Conservation (phyloP, 2,888 invertebrate genomes). For the Germaria angustata region DNA sequence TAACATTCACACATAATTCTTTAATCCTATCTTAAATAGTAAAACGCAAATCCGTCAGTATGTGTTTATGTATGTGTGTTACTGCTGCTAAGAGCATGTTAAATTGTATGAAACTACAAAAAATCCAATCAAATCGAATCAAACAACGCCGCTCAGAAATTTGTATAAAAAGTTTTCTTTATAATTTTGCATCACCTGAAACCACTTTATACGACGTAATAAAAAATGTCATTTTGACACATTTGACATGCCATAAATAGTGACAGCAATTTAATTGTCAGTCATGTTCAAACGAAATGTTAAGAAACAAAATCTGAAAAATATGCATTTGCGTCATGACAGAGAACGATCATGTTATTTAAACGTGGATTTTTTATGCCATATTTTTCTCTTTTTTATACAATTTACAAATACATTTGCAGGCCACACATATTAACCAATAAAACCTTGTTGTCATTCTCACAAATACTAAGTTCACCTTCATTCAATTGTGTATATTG, state of each 20-base stretch:
- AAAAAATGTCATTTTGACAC: conserved; percentile 71
- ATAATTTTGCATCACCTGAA: conserved; percentile 65
- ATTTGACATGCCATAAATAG: conserved; percentile 70
- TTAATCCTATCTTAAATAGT: conserved; percentile 34
- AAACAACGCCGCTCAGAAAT: conserved; percentile 54
- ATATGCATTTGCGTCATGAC: conserved; percentile 62
- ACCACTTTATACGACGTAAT: conserved; percentile 68
- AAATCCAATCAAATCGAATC: conserved; percentile 55
- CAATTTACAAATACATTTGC: conserved; percentile 22
- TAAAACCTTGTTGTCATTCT: conserved; percentile 38
- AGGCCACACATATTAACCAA: not conserved
- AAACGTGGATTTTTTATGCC: not conserved
- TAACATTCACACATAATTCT: conserved; percentile 14
- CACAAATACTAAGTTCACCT: conserved; percentile 17
- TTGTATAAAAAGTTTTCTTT: conserved; percentile 46
- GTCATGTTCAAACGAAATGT: conserved; percentile 54
- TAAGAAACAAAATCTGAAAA: conserved; percentile 1
- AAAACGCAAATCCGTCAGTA: conserved; percentile 8
- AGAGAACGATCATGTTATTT: conserved; percentile 50
- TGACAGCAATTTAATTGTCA: conserved; percentile 70
- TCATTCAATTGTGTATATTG: conserved; percentile 55
- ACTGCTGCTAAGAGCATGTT: conserved; percentile 33
- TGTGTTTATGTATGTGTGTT: not conserved
- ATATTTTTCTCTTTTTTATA: not conserved
- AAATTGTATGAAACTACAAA: conserved; percentile 39